Evolutionary conservation across 2,888 invertebrate species (phyloP), one percentile per base, ranked within the genome.

Genomic region (Lasioglossum vierecki): DNA sequence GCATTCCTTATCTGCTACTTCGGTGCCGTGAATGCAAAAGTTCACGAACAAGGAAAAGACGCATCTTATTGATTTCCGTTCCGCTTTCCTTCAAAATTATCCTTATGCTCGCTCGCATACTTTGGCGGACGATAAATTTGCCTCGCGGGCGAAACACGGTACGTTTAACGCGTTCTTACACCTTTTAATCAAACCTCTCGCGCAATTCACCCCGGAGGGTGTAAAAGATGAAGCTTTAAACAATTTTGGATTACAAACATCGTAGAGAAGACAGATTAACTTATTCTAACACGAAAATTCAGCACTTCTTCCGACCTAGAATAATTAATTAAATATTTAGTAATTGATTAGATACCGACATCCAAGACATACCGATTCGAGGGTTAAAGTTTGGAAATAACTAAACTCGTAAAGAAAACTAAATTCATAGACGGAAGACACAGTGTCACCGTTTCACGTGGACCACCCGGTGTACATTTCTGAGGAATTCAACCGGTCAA

Each of bases 1-100:
- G 49, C 30, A 73, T 79, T 53, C 72, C n/a, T 49, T 15, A 63
- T 79, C 72, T 72, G 66, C 79, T 66, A 44, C 30, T 66, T 26
- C 63, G 18, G 39, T 68, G 49, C 15, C 22, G 57, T 22, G 57
- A n/a, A 75, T 80, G 39, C 35, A 71, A 70, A 80, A 74, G 26
- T 71, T 44, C 71, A 44, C 44, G 68, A 68, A 68, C 41, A 41
- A 39, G 68, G n/a, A 68, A 68, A 44, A 44, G 44, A 44, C 41
- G 70, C 35, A 13, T 39, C n/a, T 15, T 68, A 68, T 68, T n/a
- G 68, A 68, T 68, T 68, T 68, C 68, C 9, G 68, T 68, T 68
- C 68, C 68, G 35, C 39, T 39, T 68, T 39, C 41, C 68, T 68
- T 39, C 68, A 41, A 68, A 22, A 39, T 68, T 41, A 68, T 68